Evolutionary conservation across 2,113 vertebrate species (phyloP), one percentile per base, ranked within the genome.

Genomic region (Colaptes auratus): DNA sequence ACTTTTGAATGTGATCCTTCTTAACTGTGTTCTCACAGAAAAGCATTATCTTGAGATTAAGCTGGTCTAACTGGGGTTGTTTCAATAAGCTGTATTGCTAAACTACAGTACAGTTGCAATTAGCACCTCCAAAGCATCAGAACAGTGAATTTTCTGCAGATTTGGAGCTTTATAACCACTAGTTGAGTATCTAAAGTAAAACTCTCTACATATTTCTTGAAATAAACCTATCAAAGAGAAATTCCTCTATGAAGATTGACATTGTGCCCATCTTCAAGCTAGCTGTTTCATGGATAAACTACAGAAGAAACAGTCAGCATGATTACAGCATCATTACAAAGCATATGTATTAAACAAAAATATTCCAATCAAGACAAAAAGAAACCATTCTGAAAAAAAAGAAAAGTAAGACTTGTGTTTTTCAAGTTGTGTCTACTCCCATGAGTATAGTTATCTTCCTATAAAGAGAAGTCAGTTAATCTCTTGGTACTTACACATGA

Each of bases 1-100:
- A 95, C 82, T 97, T 97, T 77, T 95, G 96, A 96, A 97, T 50
- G 91, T 18, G 66, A 96, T 83, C 69, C 97, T 95, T 95, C 87
- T 92, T 94, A 95, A 96, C 66, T 93, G 63, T 82, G 84, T 56
- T 76, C 53, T 95, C 85, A 76, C 58, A 71, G 61, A 86, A 95
- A 56, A 95, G n/a, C 78, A 94, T 66, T 93, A 90, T 50, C 65
- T 78, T 15, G 53, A 66, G 1, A 28, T 46, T n/a, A 89, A 35
- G 60, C 10, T 89, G 52, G 14, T 86, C 42, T 93, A 96, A 46
- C 11, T 20, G 36, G 33, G 44, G 28, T 60, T 71, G 19, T 69
- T 86, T 50, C 90, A 73, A 44, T 56, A 55, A 69, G 15, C 3
- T 59, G 28, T 53, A 90, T 3, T 36, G 63, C 46, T 83, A 31